phyloP scores from a whole-genome alignment of 2,888 invertebrate species.

The Osmoderma eremita region DNA sequence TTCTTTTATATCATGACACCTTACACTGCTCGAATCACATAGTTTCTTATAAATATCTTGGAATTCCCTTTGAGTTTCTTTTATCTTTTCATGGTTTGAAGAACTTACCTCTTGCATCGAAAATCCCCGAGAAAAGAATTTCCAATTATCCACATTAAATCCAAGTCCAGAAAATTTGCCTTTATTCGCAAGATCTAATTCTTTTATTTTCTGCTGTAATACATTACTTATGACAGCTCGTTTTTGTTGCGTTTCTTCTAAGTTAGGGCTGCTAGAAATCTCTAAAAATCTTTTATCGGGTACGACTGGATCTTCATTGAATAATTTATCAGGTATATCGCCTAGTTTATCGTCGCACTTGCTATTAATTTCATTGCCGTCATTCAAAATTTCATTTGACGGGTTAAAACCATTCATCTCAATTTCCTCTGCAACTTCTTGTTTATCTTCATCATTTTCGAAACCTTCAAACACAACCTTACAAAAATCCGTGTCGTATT shows the following conservation, averaged over 20 bases:
- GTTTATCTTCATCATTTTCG: background rate
- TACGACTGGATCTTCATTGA: background rate
- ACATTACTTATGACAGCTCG: background rate
- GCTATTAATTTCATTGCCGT: no score
- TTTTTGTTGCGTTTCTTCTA: background rate
- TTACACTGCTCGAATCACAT: background rate
- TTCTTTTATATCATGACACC: background rate
- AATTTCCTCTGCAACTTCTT: background rate
- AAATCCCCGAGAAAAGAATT: background rate
- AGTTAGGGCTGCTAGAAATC: background rate
- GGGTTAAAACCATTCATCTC: no score
- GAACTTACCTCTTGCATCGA: background rate
- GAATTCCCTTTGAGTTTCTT: background rate
- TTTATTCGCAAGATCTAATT: slow-evolving; percentile 3
- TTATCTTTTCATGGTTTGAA: background rate
- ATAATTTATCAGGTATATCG: background rate
- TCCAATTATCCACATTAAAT: slow-evolving; percentile 30
- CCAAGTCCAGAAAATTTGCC: slow-evolving; percentile 19
- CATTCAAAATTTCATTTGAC: no score
- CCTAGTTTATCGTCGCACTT: no score
- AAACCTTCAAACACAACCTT: background rate
- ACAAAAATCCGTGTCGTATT: background rate
- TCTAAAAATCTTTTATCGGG: background rate
- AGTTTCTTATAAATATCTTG: background rate
- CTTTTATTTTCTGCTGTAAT: background rate